phyloP scores from a whole-genome alignment of 53 echinoderm and acorn worm species.

The Hippasteria phrygiana region DNA sequence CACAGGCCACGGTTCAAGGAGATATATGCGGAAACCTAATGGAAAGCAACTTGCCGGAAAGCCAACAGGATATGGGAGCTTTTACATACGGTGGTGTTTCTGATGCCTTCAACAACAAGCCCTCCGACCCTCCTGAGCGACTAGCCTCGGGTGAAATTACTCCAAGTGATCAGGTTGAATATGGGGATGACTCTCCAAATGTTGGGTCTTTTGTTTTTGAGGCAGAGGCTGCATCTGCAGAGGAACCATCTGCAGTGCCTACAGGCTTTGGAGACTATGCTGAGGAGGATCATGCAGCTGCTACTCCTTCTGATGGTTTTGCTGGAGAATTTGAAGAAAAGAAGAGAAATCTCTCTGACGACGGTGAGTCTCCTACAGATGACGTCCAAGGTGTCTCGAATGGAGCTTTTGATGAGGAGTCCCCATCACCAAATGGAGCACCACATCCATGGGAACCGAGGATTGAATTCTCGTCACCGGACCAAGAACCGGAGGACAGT shows the following conservation, averaged over 20 bases:
- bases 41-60: constrained; percentile 79
- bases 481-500: constrained; percentile 47
- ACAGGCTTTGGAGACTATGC: constrained; percentile 72
- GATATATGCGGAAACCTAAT: constrained; percentile 53
- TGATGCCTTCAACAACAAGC: constrained; percentile 50
- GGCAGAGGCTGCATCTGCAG: constrained; percentile 34
- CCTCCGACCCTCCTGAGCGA: constrained; percentile 54
- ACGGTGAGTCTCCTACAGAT: constrained; percentile 71
- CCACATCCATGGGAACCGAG: constrained; percentile 87
- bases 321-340: constrained; percentile 24
- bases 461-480: constrained; percentile 77
- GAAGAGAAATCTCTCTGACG: constrained; percentile 51
- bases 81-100: constrained; percentile 25
- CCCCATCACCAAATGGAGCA: constrained; percentile 75
- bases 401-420: constrained; percentile 78
- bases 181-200: constrained; percentile 62
- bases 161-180: constrained; percentile 81
- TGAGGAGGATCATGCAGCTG: constrained; percentile 65
- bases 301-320: background rate
- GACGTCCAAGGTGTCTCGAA: background rate
- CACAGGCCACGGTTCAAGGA: constrained; percentile 62
- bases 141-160: constrained; percentile 81
- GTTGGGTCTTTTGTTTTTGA: constrained; percentile 55
- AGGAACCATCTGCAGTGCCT: constrained; percentile 30
- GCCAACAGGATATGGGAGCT: constrained; percentile 74